Evolutionary conservation across 2,113 vertebrate genomes (phyloP), one percentile per base, ranked within the genome.

Genomic region (Pholis gunnellus): DNA sequence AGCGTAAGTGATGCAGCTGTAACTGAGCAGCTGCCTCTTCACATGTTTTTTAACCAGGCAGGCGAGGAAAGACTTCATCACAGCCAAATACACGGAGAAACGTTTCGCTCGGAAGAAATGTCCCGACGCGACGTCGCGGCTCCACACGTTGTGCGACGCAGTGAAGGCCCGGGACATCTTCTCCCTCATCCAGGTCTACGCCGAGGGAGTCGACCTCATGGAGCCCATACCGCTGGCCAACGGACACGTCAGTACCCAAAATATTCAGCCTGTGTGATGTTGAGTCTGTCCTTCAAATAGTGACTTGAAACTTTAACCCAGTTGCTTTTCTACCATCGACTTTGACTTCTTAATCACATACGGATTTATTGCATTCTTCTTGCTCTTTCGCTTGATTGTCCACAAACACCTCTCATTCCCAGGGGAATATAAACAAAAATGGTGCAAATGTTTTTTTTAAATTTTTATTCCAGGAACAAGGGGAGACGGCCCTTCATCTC

Each of bases 41-140:
- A 3, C 80, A 22, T 84, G 77, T 50, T 7, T 61, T 50, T 7
- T 61, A 50, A 38, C 56, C 78, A 99, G 98, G 98, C 97, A 97
- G 83, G 97, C 97, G 67, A 96, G 98, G 90, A 99, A 99, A 94
- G 98, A 99, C 95, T 99, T 99, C 93, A 99, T 99, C 91, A 96
- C 94, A 5, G 97, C 98, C 89, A 99, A 99, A 88, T 99, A 99
- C 93, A 98, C 97, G 2, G 98, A 99, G 92, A 97, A 96, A 81
- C 96, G 95, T 46, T 99, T 97, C 0, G 96, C 98, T 17, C 91
- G 96, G 82, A 98, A 95, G 75, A 97, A 96, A 82, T 96, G 96
- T 17, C 65, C 87, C 0, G 98, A 99, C n/a, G 87, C 85, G 0
- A 63, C 90, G 0, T 95, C 96, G 3, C 97, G 96, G 86, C 96